Percentiles rank a stretch among this genome's conserved stretches.
phyloP scores from a whole-genome alignment of 1,140 invertebrate species.

The Hyles vespertilio region DNA sequence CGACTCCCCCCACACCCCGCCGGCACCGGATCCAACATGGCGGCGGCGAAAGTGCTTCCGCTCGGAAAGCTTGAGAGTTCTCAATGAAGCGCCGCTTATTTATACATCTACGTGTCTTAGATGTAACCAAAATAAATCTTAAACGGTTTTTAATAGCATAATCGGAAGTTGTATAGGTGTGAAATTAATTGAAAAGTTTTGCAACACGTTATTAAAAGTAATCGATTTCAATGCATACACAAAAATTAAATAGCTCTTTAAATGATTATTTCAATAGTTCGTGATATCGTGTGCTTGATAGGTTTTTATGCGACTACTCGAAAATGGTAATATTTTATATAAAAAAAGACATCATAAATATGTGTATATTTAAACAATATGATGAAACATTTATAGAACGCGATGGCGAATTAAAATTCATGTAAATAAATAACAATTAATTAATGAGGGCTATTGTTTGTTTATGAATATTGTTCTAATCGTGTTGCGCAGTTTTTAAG shows the following conservation, averaged over 20 bases:
- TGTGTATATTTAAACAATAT: too few relatives aligned
- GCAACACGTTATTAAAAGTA: background rate
- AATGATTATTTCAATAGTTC: background rate
- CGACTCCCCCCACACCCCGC: conserved; percentile 9
- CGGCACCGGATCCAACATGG: conserved; percentile 66
- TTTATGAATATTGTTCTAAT: too few relatives aligned
- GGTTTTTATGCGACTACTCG: background rate
- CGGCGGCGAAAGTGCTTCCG: conserved; percentile 71
- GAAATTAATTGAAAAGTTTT: background rate
- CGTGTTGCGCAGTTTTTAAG: too few relatives aligned
- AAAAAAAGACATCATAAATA: too few relatives aligned
- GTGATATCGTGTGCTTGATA: background rate
- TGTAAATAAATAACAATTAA: too few relatives aligned
- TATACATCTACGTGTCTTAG: conserved; percentile 11
- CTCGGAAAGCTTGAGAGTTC: conserved; percentile 50
- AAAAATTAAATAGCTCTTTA: background rate
- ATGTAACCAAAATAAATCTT: conserved; percentile 2
- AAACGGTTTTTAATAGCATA: background rate
- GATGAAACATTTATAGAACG: too few relatives aligned
- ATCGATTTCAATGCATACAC: background rate
- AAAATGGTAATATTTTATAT: background rate
- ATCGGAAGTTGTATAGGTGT: background rate
- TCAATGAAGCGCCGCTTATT: conserved; percentile 54
- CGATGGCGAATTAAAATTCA: too few relatives aligned
- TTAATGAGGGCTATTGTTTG: too few relatives aligned